phyloP scores from a whole-genome alignment of 2,797 vertebrate genomes.

The Erpetoichthys calabaricus region DNA sequence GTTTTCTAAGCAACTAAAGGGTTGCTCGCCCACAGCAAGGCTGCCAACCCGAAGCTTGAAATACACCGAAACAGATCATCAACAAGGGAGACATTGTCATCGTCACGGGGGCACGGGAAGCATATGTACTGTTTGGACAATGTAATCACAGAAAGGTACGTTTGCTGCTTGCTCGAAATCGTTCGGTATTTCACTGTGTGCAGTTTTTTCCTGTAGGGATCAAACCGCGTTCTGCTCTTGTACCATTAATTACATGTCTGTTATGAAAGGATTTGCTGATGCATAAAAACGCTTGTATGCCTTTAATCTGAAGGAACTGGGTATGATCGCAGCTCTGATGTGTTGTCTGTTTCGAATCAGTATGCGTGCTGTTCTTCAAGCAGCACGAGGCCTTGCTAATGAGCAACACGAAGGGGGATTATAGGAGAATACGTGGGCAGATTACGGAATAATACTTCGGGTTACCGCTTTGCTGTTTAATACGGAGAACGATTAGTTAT shows the following conservation, averaged over 20 bases:
- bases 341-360: conserved; percentile 14
- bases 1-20: conserved; percentile 36
- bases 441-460: background rate
- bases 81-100: conserved; percentile 42
- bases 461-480: background rate
- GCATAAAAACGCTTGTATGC: conserved; percentile 11
- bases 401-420: conserved; percentile 6
- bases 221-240: background rate
- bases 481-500: background rate
- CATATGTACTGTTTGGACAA: conserved; percentile 46
- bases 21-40: conserved; percentile 39
- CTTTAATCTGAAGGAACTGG: conserved; percentile 12
- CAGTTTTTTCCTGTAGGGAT: background rate
- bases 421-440: conserved; percentile 2
- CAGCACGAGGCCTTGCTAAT: conserved; percentile 19
- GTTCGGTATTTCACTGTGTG: conserved; percentile 7
- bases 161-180: conserved; percentile 15
- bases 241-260: conserved; percentile 12
- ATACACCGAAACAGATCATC: conserved; percentile 26
- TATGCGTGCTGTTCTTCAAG: conserved; percentile 10
- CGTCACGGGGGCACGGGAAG: conserved; percentile 48
- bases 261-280: conserved; percentile 5
- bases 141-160: conserved; percentile 54
- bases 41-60: conserved; percentile 35
- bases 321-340: conserved; percentile 9